Conservation (phyloP, 2,888 invertebrate species). For the Macaria notata region DNA sequence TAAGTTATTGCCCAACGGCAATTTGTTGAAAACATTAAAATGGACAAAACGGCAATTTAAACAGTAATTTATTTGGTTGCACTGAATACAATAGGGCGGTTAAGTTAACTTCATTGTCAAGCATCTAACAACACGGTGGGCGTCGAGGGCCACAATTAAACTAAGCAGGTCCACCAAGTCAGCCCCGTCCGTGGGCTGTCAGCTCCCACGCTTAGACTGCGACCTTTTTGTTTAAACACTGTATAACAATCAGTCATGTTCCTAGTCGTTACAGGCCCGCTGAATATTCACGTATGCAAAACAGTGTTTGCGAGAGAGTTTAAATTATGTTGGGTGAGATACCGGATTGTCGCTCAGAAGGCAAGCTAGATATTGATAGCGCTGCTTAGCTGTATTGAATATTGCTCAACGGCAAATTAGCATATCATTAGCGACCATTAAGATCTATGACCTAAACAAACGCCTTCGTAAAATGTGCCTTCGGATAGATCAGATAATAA, state of each 20-base stretch:
- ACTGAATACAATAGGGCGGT: constrained; percentile 14
- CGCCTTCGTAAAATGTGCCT: constrained; percentile 10
- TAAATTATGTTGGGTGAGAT: constrained; percentile 41
- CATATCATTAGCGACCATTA: constrained; percentile 17
- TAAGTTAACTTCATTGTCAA: constrained; percentile 38
- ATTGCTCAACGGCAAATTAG: constrained; percentile 21
- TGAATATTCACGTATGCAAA: constrained; percentile 70
- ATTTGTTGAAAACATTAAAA: too few relatives aligned
- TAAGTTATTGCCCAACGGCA: too few relatives aligned
- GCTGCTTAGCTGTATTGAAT: constrained; percentile 17
- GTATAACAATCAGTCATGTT: constrained; percentile 56
- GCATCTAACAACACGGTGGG: constrained; percentile 48
- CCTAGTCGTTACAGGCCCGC: constrained; percentile 52
- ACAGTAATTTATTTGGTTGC: constrained; percentile 27
- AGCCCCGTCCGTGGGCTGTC: constrained; percentile 58
- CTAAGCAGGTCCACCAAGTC: constrained; percentile 60
- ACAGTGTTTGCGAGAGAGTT: constrained; percentile 45
- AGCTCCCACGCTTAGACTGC: constrained; percentile 63
- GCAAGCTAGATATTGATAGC: constrained; percentile 35
- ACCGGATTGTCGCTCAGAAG: constrained; percentile 31
- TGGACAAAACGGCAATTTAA: constrained; percentile 1
- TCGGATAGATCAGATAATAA: constrained; percentile 1
- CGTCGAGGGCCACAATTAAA: constrained; percentile 59
- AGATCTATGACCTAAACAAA: constrained; percentile 16
- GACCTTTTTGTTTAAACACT: constrained; percentile 61